Evolutionary conservation across 2,888 invertebrate species (phyloP).

Genomic region (Cheilosia impressa): DNA sequence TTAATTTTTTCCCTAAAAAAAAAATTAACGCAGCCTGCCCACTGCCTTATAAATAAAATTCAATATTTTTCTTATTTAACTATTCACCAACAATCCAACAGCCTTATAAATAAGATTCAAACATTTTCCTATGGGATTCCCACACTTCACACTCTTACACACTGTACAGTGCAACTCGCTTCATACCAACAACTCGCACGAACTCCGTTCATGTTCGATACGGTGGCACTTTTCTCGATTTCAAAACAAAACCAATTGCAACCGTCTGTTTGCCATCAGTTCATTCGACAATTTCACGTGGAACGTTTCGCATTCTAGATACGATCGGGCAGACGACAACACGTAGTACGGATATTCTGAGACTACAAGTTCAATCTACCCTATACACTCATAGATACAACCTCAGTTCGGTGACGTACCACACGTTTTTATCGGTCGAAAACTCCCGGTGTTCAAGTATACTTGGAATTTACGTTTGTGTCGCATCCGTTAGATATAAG

Average conservation of each 20-base stretch:
- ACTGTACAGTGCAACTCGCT: constrained; percentile 39
- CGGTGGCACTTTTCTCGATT: background rate
- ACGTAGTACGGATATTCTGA: constrained; percentile 48
- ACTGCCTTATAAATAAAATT: too few species aligned
- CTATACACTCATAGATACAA: constrained; percentile 7
- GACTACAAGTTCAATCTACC: constrained; percentile 20
- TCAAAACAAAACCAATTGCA: constrained; percentile 63
- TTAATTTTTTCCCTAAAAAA: too few species aligned
- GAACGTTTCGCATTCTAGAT: constrained; percentile 49
- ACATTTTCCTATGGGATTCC: background rate
- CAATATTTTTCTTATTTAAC: background rate
- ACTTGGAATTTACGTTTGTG: constrained; percentile 36
- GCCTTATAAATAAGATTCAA: too few species aligned
- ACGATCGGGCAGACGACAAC: constrained; percentile 50
- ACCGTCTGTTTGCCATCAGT: constrained; percentile 45
- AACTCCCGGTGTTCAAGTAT: constrained; percentile 59
- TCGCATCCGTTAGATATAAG: constrained; percentile 57
- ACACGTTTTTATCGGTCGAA: constrained; percentile 58
- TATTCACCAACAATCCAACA: background rate
- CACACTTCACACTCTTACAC: background rate
- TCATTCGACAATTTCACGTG: constrained; percentile 56
- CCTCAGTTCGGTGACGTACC: constrained; percentile 57
- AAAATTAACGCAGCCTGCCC: too few species aligned
- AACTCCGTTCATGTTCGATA: constrained; percentile 36
- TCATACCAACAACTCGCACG: constrained; percentile 9